Conservation (phyloP, 2,888 invertebrate species). For the Agrypnus murinus region DNA sequence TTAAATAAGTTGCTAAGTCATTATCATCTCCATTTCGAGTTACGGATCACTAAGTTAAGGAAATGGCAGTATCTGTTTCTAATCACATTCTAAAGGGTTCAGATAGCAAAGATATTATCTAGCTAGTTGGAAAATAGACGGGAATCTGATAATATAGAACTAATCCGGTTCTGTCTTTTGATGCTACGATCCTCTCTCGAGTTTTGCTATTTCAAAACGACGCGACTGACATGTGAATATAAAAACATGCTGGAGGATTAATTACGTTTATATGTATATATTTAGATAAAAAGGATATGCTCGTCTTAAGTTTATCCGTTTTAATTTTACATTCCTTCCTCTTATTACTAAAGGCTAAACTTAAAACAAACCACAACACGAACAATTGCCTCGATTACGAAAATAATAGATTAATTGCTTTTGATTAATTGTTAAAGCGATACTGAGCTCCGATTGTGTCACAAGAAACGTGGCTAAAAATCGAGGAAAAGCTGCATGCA, state of each 20-base stretch:
- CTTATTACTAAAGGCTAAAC: background rate
- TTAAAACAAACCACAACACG: no score
- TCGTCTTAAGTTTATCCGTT: background rate
- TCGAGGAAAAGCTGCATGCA: constrained; percentile 16
- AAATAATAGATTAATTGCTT: constrained; percentile 23
- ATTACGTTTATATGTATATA: constrained; percentile 7
- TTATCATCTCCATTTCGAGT: constrained; percentile 49
- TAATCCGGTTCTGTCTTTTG: constrained; percentile 32
- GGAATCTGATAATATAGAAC: constrained; percentile 43
- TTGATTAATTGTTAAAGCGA: constrained; percentile 32
- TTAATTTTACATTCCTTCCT: background rate
- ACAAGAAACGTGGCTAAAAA: constrained; percentile 6
- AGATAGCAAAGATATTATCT: constrained; percentile 39
- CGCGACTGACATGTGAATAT: constrained; percentile 16
- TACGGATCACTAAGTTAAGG: constrained; percentile 66
- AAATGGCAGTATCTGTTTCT: constrained; percentile 67
- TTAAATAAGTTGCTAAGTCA: constrained; percentile 33
- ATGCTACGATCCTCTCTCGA: background rate
- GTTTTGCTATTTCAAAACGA: constrained; percentile 20
- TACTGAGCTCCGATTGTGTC: constrained; percentile 27
- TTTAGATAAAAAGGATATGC: background rate
- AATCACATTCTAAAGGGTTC: constrained; percentile 62
- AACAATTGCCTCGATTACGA: constrained; percentile 8
- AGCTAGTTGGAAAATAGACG: constrained; percentile 32
- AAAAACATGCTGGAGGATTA: constrained; percentile 2